Conservation (phyloP, 2,113 vertebrate species). For the Melanerpes formicivorus region DNA sequence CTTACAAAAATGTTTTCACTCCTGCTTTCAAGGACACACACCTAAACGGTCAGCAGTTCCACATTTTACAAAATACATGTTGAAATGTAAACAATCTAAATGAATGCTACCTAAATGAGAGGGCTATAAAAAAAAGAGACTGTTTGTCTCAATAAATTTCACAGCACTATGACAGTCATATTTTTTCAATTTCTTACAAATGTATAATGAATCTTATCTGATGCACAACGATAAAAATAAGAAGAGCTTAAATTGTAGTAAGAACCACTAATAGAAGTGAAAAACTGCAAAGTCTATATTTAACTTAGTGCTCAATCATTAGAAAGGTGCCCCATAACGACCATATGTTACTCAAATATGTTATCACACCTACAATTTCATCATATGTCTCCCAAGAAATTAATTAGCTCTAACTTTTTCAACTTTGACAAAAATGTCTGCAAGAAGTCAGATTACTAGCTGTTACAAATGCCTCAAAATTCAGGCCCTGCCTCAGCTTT, state of each 20-base stretch:
- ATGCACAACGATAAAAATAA: constrained; percentile 37
- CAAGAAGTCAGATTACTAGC: constrained; percentile 79
- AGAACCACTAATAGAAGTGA: constrained; percentile 70
- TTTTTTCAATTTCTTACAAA: constrained; percentile 35
- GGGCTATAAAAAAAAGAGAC: neutral
- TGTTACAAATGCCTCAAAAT: constrained; percentile 81
- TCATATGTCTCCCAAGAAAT: constrained; percentile 86
- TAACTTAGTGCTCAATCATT: constrained; percentile 82
- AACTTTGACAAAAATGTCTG: constrained; percentile 87
- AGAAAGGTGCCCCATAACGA: constrained; percentile 84
- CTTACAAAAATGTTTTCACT: neutral
- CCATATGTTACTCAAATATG: constrained; percentile 88
- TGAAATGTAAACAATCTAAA: neutral
- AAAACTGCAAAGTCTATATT: constrained; percentile 77
- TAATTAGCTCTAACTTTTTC: constrained; percentile 87
- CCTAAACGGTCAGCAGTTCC: neutral
- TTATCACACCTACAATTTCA: constrained; percentile 85
- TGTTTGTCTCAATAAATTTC: neutral
- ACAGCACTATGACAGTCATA: neutral
- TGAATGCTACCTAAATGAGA: neutral
- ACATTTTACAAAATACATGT: neutral
- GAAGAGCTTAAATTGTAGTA: constrained; percentile 64
- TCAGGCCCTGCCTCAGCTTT: constrained; percentile 79
- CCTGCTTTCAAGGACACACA: neutral
- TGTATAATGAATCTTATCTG: constrained; percentile 9